Evolutionary conservation across 2,797 vertebrate species (phyloP).

Genomic region (Leuciscus waleckii): DNA sequence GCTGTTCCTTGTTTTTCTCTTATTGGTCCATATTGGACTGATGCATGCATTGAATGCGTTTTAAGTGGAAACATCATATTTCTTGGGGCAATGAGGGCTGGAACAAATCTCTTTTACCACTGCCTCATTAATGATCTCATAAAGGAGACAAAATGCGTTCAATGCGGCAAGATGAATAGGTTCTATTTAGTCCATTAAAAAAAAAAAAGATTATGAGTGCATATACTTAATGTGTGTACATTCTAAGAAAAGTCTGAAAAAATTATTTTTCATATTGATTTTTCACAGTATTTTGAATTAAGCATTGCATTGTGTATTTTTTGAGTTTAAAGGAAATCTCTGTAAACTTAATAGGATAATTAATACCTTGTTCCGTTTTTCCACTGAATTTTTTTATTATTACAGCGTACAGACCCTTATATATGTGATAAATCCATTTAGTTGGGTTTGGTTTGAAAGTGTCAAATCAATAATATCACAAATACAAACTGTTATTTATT

Average conservation of each 20-base stretch:
- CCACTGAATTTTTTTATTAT: background rate
- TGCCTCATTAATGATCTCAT: conserved; percentile 72
- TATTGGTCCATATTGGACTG: conserved; percentile 49
- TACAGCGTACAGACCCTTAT: background rate
- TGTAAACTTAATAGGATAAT: background rate
- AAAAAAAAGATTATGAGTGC: background rate
- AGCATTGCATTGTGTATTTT: background rate
- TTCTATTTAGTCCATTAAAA: background rate
- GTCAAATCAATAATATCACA: background rate
- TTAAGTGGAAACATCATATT: conserved; percentile 69
- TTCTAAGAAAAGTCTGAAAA: background rate
- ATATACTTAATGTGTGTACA: background rate
- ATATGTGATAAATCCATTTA: background rate
- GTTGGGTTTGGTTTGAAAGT: conserved; percentile 19
- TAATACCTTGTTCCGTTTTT: background rate
- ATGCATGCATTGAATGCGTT: conserved; percentile 20
- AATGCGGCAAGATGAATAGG: background rate
- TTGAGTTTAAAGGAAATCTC: background rate
- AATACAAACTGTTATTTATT: background rate
- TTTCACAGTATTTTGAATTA: background rate
- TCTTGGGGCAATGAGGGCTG: conserved; percentile 69
- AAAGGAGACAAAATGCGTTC: conserved; percentile 53
- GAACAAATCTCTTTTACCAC: conserved; percentile 65
- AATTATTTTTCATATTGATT: background rate
- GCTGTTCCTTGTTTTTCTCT: conserved; percentile 20